Conservation (phyloP, 1,140 invertebrate genomes). For the Ceratoteleas bidentatus region DNA sequence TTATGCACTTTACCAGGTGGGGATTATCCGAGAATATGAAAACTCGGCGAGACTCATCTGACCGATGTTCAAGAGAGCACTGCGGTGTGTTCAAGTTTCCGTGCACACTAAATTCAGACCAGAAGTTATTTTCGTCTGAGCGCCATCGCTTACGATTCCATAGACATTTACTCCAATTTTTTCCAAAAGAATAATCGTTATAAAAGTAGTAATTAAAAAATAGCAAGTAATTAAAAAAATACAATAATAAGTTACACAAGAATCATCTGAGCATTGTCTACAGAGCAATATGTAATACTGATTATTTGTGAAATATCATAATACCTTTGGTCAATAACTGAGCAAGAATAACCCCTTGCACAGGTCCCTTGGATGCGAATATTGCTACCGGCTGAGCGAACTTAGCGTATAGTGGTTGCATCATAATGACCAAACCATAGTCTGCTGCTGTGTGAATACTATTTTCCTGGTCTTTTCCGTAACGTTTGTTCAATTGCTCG, state of each 20-base stretch:
- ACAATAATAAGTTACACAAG: too few relatives aligned
- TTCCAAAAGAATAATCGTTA: not conserved
- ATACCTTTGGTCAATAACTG: slow-evolving; percentile 3
- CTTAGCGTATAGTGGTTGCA: slow-evolving; percentile 9
- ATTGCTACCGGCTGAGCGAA: slow-evolving; percentile 14
- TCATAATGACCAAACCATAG: not conserved
- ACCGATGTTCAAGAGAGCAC: not conserved
- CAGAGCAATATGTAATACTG: too few relatives aligned
- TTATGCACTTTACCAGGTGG: not conserved
- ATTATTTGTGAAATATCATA: too few relatives aligned
- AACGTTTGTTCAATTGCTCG: not conserved
- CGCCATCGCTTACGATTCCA: not conserved
- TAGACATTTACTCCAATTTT: not conserved
- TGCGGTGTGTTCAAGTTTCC: not conserved
- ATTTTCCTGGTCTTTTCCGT: not conserved
- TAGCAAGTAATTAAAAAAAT: too few relatives aligned
- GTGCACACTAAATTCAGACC: not conserved
- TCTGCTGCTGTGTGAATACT: not conserved
- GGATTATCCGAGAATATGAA: not conserved
- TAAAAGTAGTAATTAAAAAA: not conserved
- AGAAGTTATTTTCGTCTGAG: not conserved
- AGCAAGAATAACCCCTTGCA: not conserved
- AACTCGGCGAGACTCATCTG: not conserved
- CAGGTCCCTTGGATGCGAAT: slow-evolving; percentile 9
- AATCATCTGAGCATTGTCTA: too few relatives aligned